phyloP scores from a whole-genome alignment of 2,888 invertebrate species.

The Hirtodrosophila cameraria region DNA sequence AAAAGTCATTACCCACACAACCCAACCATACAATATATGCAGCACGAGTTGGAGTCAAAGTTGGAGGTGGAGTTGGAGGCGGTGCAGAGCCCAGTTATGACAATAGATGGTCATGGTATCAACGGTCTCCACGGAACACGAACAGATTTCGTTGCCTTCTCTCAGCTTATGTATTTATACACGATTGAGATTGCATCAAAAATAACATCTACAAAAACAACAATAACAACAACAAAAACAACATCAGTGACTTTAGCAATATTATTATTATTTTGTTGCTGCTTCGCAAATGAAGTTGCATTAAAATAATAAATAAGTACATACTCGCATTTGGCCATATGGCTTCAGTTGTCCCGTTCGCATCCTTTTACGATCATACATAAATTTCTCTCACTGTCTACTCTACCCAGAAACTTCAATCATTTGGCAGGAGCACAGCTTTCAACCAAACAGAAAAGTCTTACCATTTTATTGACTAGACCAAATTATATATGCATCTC shows the following conservation, averaged over 20 bases:
- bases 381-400: conserved; percentile 40
- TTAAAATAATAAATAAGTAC: conserved; percentile 64
- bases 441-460: background rate
- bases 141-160: conserved; percentile 13
- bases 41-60: too few relatives aligned
- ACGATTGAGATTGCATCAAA: conserved; percentile 51
- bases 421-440: conserved; percentile 1
- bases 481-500: too few relatives aligned
- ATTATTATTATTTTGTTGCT: conserved; percentile 49
- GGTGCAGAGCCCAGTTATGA: conserved; percentile 7
- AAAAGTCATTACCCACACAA: conserved; percentile 73
- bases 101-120: conserved; percentile 30
- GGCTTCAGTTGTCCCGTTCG: conserved; percentile 22
- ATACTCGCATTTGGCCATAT: conserved; percentile 15
- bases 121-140: background rate
- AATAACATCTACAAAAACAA: too few relatives aligned
- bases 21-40: conserved; percentile 17
- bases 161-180: background rate
- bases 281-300: conserved; percentile 57
- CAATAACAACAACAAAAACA: too few relatives aligned
- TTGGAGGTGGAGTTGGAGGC: too few relatives aligned
- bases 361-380: conserved; percentile 60
- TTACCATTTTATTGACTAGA: background rate
- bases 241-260: conserved; percentile 46
- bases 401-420: background rate